phyloP scores from a whole-genome alignment of 2,113 vertebrate genomes.

The Notechis scutatus region DNA sequence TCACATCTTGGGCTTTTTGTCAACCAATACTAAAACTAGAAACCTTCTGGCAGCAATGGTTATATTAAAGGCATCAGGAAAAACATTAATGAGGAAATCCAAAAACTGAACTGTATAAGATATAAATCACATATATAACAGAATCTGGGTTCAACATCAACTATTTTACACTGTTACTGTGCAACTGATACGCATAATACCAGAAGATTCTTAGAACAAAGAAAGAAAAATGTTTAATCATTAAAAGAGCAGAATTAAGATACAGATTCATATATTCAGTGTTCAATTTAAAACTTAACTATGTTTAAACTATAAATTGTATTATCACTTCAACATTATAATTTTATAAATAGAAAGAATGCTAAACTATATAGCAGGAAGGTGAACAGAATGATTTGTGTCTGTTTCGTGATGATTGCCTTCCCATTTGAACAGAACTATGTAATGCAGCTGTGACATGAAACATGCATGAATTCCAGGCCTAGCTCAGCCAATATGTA shows the following conservation, averaged over 20 bases:
- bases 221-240: neutral
- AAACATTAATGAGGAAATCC: neutral
- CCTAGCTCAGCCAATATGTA: slow-evolving; percentile 7
- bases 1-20: neutral
- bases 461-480: slow-evolving; percentile 11
- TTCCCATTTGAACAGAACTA: slow-evolving; percentile 1
- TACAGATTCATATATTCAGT: neutral
- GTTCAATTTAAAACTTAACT: neutral
- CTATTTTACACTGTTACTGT: neutral
- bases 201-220: neutral
- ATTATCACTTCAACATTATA: neutral
- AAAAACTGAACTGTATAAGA: neutral
- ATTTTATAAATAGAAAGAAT: neutral
- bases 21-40: neutral
- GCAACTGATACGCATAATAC: neutral
- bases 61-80: neutral
- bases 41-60: neutral
- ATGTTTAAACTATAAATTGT: neutral
- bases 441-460: neutral
- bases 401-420: neutral
- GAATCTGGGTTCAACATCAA: neutral
- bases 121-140: neutral
- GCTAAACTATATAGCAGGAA: neutral
- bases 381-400: neutral
- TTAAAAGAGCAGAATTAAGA: neutral